Evolutionary conservation across 1,140 invertebrate genomes (phyloP).

Genomic region (Drosophila pseudoobscura): DNA sequence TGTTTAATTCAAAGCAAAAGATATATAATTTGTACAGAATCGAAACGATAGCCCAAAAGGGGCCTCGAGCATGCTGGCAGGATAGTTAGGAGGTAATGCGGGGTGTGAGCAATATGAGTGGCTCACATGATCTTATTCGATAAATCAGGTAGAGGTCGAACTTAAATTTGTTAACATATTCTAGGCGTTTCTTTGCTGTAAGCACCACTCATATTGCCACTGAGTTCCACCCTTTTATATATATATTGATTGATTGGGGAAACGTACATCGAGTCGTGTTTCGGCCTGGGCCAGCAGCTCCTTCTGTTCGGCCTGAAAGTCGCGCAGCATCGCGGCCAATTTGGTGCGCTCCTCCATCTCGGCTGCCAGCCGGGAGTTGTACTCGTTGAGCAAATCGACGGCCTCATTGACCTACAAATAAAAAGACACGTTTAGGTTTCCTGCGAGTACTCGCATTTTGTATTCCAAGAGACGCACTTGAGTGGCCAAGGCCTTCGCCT

Average conservation of each 20-base stretch:
- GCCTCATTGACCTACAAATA: conserved; percentile 91
- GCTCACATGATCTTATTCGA: no score
- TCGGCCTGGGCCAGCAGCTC: conserved; percentile 93
- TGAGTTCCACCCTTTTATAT: background rate
- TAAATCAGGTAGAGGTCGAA: no score
- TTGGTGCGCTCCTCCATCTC: conserved; percentile 95
- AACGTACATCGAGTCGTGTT: conserved; percentile 90
- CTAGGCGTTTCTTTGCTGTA: conserved; percentile 3
- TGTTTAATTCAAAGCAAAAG: no score
- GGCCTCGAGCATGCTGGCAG: no score
- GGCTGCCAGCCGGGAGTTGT: conserved; percentile 92
- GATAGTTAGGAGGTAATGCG: no score
- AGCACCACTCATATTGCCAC: background rate
- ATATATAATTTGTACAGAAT: no score
- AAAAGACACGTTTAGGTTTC: background rate
- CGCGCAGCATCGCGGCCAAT: conserved; percentile 92
- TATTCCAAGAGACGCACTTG: conserved; percentile 47
- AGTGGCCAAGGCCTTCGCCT: conserved; percentile 69
- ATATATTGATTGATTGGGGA: conserved; percentile 9
- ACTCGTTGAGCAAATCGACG: conserved; percentile 92
- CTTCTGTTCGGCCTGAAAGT: conserved; percentile 93
- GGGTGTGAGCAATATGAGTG: no score
- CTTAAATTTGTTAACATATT: background rate
- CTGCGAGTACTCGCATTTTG: background rate
- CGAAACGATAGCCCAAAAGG: no score